These are phyloP conservation scores for Agonopterix heracliana DNA, from an alignment of 2,888 invertebrate species.

Conservation along the genomic window DNA sequence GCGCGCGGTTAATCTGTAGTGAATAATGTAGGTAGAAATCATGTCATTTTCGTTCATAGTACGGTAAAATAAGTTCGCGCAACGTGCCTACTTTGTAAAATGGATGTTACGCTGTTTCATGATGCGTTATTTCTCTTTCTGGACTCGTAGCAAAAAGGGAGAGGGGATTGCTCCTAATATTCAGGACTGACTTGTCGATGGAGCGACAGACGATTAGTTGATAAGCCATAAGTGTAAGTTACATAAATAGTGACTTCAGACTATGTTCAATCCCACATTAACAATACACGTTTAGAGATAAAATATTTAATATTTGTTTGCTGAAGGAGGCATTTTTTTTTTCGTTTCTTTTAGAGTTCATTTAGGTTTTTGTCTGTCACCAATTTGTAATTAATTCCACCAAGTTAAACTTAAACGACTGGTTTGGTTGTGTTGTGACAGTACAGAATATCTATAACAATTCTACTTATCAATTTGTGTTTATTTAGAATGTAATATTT, in stretches of 20 bases:
- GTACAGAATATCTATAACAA: background rate
- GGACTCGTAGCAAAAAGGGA: conserved; percentile 4
- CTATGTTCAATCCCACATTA: background rate
- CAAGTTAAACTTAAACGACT: too few relatives aligned
- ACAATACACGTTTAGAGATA: background rate
- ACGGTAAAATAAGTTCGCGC: too few relatives aligned
- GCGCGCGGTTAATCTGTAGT: too few relatives aligned
- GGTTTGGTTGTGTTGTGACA: too few relatives aligned
- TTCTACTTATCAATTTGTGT: background rate
- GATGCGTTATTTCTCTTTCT: too few relatives aligned
- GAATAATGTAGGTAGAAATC: too few relatives aligned
- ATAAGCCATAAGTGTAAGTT: conserved; percentile 56
- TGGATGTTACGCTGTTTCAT: too few relatives aligned
- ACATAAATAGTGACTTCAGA: conserved; percentile 16
- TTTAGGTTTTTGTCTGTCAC: too few relatives aligned
- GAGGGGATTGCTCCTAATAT: conserved; percentile 29
- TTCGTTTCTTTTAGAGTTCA: background rate
- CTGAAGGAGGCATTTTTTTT: conserved; percentile 29
- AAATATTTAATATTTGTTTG: conserved; percentile 19
- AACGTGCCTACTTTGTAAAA: too few relatives aligned
- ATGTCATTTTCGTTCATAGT: too few relatives aligned
- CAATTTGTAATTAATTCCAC: too few relatives aligned
- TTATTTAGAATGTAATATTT: background rate
- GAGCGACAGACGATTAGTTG: conserved; percentile 46
- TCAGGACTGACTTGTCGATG: conserved; percentile 62